Evolutionary conservation across 1,140 invertebrate species (phyloP).

Genomic region (Bemisia tabaci): DNA sequence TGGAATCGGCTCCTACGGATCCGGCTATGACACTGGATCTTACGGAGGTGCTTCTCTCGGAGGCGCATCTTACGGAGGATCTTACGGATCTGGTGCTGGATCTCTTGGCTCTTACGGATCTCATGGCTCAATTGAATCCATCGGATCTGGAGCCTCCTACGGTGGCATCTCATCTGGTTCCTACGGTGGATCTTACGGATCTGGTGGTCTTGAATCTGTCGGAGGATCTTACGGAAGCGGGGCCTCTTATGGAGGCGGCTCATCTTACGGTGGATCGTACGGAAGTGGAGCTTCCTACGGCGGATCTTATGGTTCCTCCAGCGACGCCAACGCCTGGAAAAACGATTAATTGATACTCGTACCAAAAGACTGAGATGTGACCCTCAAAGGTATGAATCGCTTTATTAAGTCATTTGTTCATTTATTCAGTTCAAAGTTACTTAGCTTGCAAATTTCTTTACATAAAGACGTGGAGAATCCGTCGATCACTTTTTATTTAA

Average conservation of each 20-base stretch:
- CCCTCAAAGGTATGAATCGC: neutral
- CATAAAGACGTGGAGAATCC: no score
- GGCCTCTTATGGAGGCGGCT: neutral
- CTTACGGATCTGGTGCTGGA: neutral
- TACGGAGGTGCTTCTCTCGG: neutral
- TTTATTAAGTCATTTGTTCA: no score
- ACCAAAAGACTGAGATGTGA: neutral
- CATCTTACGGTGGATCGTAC: neutral
- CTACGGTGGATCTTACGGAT: neutral
- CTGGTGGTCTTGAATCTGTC: neutral
- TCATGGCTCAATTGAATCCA: no score
- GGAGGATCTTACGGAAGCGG: neutral
- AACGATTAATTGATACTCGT: neutral
- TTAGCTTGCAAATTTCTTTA: no score
- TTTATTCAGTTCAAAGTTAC: no score
- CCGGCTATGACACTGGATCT: neutral
- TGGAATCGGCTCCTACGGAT: neutral
- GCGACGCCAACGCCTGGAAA: neutral
- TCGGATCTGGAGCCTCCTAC: neutral
- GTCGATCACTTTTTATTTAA: no score
- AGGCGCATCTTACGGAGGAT: neutral
- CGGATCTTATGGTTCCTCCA: neutral
- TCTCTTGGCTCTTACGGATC: neutral
- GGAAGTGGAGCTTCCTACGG: neutral
- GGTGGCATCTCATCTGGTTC: neutral